Evolutionary conservation across 2,797 vertebrate genomes (phyloP), one percentile per base, ranked within the genome.

Genomic region (Nannoperca australis): DNA sequence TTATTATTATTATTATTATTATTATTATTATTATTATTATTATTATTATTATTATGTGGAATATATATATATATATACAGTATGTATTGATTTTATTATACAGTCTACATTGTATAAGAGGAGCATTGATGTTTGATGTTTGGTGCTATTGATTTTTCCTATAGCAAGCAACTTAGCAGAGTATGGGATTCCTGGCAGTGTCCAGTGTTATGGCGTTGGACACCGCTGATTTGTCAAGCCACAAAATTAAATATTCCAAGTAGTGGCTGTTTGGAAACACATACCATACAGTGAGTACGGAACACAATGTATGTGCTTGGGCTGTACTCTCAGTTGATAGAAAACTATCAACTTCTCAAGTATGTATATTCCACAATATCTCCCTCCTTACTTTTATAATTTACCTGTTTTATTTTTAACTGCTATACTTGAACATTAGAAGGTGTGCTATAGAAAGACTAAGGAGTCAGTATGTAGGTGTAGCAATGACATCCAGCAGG

Each of bases 341-440:
- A 73, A 67, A 65, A 40, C 38, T 56, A 68, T 81, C 10, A 59
- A 2, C 73, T 60, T 84, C 12, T 70, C 20, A 34, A 65, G 22
- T 65, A 59, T 76, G 22, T 84, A 59, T 58, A 65, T 66, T 22
- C 49, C 14, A 75, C 40, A 74, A 2, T 67, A 74, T 62, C 50
- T 64, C 65, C 70, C 22, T 73, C 40, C 40, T 70, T 32, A 56
- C 20, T 65, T 17, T 75, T 50, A 45, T 22, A 42, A 68, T 69
- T 42, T 67, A 53, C 6, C 42, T 24, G 40, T 77, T 85, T 58
- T 63, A 38, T 51, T 69, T 64, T 62, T 58, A 61, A 60, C 82
- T 81, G 78, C 68, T 84, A 78, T 84, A 90, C 84, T 84, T 90
- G 86, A 93, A 87, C 71, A 85, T 73, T 70, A 70, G 17, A 60